Percentiles rank a stretch among this genome's conserved stretches.
These are phyloP conservation scores for Alectoris magna DNA, from an alignment of 2,797 vertebrate species.

Conservation along the genomic window DNA sequence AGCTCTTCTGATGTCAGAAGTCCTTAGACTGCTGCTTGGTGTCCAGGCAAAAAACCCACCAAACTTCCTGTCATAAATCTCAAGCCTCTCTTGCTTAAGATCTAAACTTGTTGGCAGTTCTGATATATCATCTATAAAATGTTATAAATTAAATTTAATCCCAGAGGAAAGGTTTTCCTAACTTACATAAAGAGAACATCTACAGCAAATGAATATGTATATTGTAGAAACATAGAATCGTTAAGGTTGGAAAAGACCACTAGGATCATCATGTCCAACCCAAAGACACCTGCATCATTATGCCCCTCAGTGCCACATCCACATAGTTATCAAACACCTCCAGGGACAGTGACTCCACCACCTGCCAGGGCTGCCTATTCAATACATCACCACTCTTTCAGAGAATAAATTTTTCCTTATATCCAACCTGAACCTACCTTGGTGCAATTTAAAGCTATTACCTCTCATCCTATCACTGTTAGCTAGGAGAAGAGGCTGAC, in stretches of 20 bases:
- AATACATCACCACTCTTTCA: background rate
- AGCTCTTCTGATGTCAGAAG: constrained; percentile 11
- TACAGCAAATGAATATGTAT: background rate
- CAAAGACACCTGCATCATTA: background rate
- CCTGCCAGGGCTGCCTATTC: background rate
- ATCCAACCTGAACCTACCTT: too few relatives aligned
- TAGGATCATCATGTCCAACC: background rate
- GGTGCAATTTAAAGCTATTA: too few relatives aligned
- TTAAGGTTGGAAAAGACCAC: background rate
- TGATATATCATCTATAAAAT: background rate
- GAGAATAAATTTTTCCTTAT: too few relatives aligned
- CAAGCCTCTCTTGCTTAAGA: background rate
- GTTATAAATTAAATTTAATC: background rate
- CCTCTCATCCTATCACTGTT: too few relatives aligned
- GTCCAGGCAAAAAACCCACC: background rate
- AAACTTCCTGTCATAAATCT: background rate
- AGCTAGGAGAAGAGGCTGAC: too few relatives aligned
- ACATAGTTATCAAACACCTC: background rate
- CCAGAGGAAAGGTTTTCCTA: background rate
- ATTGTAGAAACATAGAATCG: too few relatives aligned
- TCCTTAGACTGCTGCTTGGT: background rate
- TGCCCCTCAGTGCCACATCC: background rate
- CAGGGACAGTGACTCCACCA: background rate
- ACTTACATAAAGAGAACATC: background rate
- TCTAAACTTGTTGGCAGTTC: background rate